phyloP scores from a whole-genome alignment of 2,797 vertebrate genomes.

The Leucoraja ocellata region DNA sequence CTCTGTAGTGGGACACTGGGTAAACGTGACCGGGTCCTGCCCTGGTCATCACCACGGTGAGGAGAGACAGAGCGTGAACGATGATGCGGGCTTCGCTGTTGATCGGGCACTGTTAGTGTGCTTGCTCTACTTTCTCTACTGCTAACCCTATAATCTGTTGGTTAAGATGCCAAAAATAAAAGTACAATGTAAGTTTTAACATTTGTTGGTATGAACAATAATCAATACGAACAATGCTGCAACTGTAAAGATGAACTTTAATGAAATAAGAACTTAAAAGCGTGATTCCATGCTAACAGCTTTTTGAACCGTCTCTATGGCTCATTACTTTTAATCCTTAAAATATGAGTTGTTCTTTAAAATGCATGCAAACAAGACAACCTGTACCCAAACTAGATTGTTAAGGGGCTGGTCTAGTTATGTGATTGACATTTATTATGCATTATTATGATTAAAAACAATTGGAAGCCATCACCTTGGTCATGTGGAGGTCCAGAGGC shows the following conservation, averaged over 20 bases:
- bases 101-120: constrained; percentile 85
- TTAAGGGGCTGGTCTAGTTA: not conserved
- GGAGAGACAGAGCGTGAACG: constrained; percentile 94
- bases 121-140: constrained; percentile 78
- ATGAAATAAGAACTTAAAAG: constrained; percentile 26
- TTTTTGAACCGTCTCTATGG: not conserved
- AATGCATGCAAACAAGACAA: constrained; percentile 28
- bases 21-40: constrained; percentile 83
- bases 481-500: not conserved
- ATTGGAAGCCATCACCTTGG: not conserved
- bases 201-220: not conserved
- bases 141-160: constrained; percentile 80
- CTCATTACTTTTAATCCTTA: constrained; percentile 18
- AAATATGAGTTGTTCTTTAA: not conserved
- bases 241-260: constrained; percentile 15
- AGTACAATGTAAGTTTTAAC: not conserved
- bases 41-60: constrained; percentile 83
- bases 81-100: constrained; percentile 79
- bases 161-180: constrained; percentile 53
- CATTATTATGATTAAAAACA: constrained; percentile 7
- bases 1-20: constrained; percentile 95
- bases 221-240: constrained; percentile 5
- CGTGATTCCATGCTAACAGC: constrained; percentile 11
- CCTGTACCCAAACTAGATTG: not conserved
- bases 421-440: not conserved